Evolutionary conservation across 2,888 invertebrate species (phyloP).

Genomic region (Dryococelus australis): DNA sequence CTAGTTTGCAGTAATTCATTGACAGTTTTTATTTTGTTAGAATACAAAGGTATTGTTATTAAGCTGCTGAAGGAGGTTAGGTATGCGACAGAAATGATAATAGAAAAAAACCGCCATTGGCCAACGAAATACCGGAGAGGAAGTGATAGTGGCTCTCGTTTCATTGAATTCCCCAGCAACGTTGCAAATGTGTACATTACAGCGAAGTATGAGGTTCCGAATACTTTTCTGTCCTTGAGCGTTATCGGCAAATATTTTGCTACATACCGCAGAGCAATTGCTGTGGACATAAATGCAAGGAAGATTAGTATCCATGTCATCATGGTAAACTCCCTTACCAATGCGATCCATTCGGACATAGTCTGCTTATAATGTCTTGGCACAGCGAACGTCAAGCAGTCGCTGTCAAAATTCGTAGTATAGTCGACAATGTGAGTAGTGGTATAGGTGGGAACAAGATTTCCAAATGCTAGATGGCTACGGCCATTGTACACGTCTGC

Average conservation of each 20-base stretch:
- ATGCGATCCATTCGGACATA: neutral
- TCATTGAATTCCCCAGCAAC: neutral
- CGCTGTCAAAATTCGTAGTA: neutral
- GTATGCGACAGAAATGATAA: neutral
- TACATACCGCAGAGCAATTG: neutral
- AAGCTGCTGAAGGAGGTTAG: neutral
- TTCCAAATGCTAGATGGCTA: neutral
- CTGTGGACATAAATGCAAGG: neutral
- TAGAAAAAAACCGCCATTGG: neutral
- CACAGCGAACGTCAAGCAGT: neutral
- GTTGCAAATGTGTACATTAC: neutral
- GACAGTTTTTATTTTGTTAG: neutral
- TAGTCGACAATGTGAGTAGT: neutral
- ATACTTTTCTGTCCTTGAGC: neutral
- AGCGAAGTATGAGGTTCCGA: neutral
- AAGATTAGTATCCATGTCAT: neutral
- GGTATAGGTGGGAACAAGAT: neutral
- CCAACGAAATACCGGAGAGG: neutral
- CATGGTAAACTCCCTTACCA: neutral
- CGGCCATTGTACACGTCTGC: conserved; percentile 6
- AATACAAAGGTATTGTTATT: neutral
- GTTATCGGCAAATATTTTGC: neutral
- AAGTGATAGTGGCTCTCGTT: neutral
- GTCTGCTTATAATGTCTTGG: neutral
- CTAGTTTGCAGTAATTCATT: neutral